phyloP scores from a whole-genome alignment of 2,888 invertebrate genomes.

The Elegia similella region DNA sequence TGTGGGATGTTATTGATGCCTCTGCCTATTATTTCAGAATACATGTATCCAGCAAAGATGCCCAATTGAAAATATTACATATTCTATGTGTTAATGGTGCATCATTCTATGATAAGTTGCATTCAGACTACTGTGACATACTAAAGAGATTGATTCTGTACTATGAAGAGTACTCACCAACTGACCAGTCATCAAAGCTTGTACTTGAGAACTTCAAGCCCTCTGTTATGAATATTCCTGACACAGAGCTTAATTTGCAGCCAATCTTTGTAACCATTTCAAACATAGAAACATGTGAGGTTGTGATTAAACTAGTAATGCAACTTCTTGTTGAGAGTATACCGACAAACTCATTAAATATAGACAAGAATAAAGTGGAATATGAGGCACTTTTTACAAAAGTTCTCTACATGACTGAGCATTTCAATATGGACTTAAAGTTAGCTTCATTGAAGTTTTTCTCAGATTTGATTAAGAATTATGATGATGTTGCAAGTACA shows the following conservation, averaged over 20 bases:
- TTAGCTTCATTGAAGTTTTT: slow-evolving; percentile 57
- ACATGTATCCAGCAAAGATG: slow-evolving; percentile 75
- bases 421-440: slow-evolving; percentile 64
- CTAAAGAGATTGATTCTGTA: slow-evolving; percentile 65
- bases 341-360: slow-evolving; percentile 51
- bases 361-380: slow-evolving; percentile 38
- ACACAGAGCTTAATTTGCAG: slow-evolving; percentile 62
- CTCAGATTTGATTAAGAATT: slow-evolving; percentile 51
- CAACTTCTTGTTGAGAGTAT: slow-evolving; percentile 63
- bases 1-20: no score
- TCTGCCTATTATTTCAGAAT: slow-evolving; percentile 57
- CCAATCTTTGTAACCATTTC: slow-evolving; percentile 63
- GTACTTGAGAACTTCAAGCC: slow-evolving; percentile 71
- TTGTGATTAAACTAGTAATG: slow-evolving; percentile 54
- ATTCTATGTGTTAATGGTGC: slow-evolving; percentile 75
- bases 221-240: slow-evolving; percentile 54
- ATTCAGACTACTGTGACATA: slow-evolving; percentile 70
- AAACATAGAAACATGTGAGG: slow-evolving; percentile 54
- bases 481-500: slow-evolving; percentile 43
- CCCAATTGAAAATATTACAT: slow-evolving; percentile 79
- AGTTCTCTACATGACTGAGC: slow-evolving; percentile 54
- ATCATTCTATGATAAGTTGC: slow-evolving; percentile 71
- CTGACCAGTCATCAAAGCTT: slow-evolving; percentile 28
- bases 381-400: slow-evolving; percentile 42
- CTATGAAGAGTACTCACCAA: slow-evolving; percentile 45